These are phyloP conservation scores for Hormiphora californensis DNA, from an alignment of 37 sponge, comb jelly and placozoan species.

Conservation along the genomic window DNA sequence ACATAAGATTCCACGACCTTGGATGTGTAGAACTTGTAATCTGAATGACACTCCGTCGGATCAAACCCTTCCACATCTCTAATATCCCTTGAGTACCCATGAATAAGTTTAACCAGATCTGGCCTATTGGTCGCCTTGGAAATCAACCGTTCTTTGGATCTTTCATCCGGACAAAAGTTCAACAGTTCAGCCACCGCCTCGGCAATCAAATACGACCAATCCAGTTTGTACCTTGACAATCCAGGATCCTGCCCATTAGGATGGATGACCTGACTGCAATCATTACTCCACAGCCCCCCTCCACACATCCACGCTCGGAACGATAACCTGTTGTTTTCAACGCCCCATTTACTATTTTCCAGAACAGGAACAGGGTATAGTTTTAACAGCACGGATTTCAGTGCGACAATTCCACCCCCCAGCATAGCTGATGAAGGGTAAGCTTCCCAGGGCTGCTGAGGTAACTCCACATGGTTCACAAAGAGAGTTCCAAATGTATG, in stretches of 20 bases:
- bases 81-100: background rate
- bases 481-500: background rate
- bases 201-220: too few species aligned
- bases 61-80: background rate
- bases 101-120: background rate
- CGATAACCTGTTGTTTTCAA: conserved; percentile 30
- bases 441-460: background rate
- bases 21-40: background rate
- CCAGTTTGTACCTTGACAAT: conserved; percentile 1
- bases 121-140: background rate
- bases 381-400: background rate
- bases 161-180: background rate
- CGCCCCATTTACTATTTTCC: conserved; percentile 2
- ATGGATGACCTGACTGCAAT: conserved; percentile 40
- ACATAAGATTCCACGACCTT: background rate
- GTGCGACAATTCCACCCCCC: background rate
- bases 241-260: background rate
- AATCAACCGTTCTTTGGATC: background rate
- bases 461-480: background rate
- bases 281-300: background rate
- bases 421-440: background rate
- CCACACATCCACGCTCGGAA: conserved; percentile 30
- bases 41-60: background rate
- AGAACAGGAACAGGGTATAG: background rate
- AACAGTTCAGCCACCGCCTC: conserved; percentile 13